phyloP scores from a whole-genome alignment of 1,140 invertebrate genomes.

The Bemisia tabaci region DNA sequence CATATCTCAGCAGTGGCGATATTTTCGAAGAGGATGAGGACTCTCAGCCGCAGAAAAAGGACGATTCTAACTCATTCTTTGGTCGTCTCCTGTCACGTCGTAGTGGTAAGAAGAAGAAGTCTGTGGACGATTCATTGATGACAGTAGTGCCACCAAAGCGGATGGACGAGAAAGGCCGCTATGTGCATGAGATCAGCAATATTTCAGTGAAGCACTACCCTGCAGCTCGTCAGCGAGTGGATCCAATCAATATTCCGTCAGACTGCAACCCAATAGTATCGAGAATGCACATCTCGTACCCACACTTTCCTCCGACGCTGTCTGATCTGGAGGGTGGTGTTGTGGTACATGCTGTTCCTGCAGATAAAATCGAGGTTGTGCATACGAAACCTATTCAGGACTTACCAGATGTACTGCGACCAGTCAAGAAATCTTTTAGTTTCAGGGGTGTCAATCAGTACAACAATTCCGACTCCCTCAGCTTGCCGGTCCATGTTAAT shows the following conservation, averaged over 20 bases:
- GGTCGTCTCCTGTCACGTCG: constrained; percentile 44
- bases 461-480: not conserved
- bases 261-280: constrained; percentile 10
- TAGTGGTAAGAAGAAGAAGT: constrained; percentile 43
- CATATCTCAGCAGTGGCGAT: constrained; percentile 27
- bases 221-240: constrained; percentile 32
- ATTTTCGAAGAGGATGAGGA: constrained; percentile 36
- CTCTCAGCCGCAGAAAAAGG: constrained; percentile 28
- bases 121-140: constrained; percentile 9
- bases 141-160: constrained; percentile 34
- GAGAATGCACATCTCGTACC: constrained; percentile 16
- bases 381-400: not conserved
- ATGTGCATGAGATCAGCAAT: constrained; percentile 29
- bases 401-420: not conserved
- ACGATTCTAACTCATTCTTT: constrained; percentile 44
- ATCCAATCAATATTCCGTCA: constrained; percentile 38
- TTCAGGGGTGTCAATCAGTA: not conserved
- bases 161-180: constrained; percentile 36
- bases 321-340: not conserved
- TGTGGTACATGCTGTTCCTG: not conserved
- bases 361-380: not conserved
- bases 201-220: constrained; percentile 14
- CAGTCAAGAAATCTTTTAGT: constrained; percentile 5
- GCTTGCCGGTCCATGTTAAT: constrained; percentile 1
- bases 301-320: not conserved